phyloP scores from a whole-genome alignment of 2,113 vertebrate species.

The Neomonachus schauinslandi region DNA sequence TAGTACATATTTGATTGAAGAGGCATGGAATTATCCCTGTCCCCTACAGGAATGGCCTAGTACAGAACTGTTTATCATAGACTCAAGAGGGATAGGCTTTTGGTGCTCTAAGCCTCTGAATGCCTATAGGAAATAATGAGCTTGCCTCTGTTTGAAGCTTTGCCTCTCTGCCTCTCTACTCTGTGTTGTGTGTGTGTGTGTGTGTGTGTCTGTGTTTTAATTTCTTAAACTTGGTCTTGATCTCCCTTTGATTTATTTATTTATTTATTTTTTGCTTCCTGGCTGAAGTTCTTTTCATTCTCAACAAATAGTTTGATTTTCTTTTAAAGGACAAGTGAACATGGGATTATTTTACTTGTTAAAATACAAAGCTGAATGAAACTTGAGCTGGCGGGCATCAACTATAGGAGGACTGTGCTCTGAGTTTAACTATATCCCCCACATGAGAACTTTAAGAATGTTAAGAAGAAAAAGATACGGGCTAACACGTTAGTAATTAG shows the following conservation, averaged over 20 bases:
- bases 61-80: neutral
- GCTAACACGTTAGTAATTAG: neutral
- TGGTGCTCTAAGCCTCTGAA: neutral
- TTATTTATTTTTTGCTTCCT: neutral
- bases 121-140: neutral
- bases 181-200: neutral
- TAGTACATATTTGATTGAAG: neutral
- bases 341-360: neutral
- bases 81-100: neutral
- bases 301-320: neutral
- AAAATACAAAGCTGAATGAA: neutral
- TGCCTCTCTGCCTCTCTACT: neutral
- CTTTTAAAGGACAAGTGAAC: neutral
- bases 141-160: neutral
- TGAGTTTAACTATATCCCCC: neutral
- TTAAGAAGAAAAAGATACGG: neutral
- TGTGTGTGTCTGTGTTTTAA: neutral
- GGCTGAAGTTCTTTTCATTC: neutral
- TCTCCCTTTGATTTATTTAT: neutral
- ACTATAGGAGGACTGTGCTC: neutral
- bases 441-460: neutral
- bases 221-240: neutral
- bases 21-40: neutral
- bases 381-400: neutral
- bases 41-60: neutral